Evolutionary conservation across 2,888 invertebrate species (phyloP).

Genomic region (Eurois occulta): DNA sequence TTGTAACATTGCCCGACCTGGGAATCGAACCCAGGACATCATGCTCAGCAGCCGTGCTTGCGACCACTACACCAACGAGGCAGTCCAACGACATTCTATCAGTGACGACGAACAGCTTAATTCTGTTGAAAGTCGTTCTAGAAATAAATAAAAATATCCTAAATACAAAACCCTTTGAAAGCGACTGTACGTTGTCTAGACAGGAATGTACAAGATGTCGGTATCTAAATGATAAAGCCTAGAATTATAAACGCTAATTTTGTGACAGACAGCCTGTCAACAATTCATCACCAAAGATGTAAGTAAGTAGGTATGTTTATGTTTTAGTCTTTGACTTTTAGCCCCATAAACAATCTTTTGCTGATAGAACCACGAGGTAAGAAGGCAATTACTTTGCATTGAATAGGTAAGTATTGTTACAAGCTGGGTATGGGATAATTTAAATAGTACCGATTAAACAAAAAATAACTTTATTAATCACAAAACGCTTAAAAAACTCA

Average conservation of each 20-base stretch:
- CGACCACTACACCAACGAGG: no score
- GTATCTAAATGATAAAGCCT: not conserved
- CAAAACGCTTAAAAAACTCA: no score
- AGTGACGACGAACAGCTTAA: not conserved
- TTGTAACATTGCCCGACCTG: no score
- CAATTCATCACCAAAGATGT: not conserved
- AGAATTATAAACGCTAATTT: not conserved
- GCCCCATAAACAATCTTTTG: conserved; percentile 16
- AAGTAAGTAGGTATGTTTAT: no score
- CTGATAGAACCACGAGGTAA: conserved; percentile 33
- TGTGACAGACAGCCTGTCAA: not conserved
- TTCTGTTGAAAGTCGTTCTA: not conserved
- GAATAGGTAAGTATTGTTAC: conserved; percentile 4
- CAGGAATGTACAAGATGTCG: not conserved
- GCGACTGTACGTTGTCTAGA: not conserved
- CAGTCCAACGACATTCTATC: no score
- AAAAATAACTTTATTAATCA: no score
- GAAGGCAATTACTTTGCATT: conserved; percentile 11
- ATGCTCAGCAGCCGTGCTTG: no score
- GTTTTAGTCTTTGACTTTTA: conserved; percentile 29
- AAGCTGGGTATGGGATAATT: no score
- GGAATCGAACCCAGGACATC: no score
- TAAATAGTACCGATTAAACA: no score
- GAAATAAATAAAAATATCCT: no score
- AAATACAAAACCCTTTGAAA: not conserved